These are phyloP conservation scores for Desoria tigrina DNA, from an alignment of 2,888 invertebrate genomes.

Conservation along the genomic window DNA sequence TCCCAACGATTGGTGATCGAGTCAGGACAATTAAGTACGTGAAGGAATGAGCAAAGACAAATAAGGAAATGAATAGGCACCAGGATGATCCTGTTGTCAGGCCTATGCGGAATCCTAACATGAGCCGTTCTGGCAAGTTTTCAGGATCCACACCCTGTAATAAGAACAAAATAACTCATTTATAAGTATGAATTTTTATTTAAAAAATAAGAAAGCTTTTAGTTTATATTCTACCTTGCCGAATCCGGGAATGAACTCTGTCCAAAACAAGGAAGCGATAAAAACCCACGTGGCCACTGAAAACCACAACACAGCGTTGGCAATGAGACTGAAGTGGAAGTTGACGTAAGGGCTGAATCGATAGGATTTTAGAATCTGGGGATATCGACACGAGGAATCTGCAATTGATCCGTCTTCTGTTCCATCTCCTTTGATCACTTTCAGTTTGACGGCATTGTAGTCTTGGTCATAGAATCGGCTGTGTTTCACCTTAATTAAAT, in stretches of 20 bases:
- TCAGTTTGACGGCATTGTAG: conserved; percentile 36
- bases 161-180: conserved; percentile 6
- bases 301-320: conserved; percentile 44
- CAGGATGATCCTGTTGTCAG: conserved; percentile 22
- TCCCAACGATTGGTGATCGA: conserved; percentile 37
- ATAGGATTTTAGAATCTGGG: conserved; percentile 12
- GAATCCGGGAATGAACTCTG: conserved; percentile 60
- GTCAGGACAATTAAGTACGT: conserved; percentile 37
- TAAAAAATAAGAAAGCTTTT: background rate
- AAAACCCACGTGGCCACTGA: conserved; percentile 39
- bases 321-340: conserved; percentile 29
- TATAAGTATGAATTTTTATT: background rate
- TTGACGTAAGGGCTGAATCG: conserved; percentile 33
- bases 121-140: conserved; percentile 18
- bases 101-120: conserved; percentile 15
- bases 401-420: background rate
- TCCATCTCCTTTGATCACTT: conserved; percentile 13
- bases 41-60: conserved; percentile 41
- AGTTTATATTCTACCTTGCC: conserved; percentile 58
- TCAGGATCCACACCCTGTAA: conserved; percentile 31
- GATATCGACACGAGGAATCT: background rate
- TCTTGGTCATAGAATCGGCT: conserved; percentile 27
- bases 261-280: conserved; percentile 57
- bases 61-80: conserved; percentile 27
- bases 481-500: conserved; percentile 19